Percentiles rank a stretch among this genome's conserved stretches.
Evolutionary conservation across 2,113 vertebrate genomes (phyloP).

Genomic region (Taxidea taxus): DNA sequence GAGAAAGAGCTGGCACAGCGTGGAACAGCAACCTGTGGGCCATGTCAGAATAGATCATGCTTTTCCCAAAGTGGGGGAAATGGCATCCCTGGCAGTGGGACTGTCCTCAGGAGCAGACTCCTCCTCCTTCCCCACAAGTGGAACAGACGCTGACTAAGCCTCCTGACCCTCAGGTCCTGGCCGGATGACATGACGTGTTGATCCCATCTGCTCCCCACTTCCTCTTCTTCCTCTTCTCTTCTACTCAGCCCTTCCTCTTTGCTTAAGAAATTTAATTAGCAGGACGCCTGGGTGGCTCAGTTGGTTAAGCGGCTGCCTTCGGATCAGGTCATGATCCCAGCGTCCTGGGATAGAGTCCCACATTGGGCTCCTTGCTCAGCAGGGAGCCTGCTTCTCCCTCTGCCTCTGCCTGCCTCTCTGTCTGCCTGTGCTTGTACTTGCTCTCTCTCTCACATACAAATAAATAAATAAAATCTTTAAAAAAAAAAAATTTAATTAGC

Average conservation of each 20-base stretch:
- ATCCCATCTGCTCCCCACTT: background rate
- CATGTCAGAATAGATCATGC: background rate
- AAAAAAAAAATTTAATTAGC: background rate
- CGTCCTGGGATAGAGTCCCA: too few relatives aligned
- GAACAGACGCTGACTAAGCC: background rate
- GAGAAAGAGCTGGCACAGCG: background rate
- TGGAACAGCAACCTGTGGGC: background rate
- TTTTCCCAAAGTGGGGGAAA: background rate
- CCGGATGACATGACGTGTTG: background rate
- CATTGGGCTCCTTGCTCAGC: too few relatives aligned
- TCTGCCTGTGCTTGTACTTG: too few relatives aligned
- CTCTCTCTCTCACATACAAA: too few relatives aligned
- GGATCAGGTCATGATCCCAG: too few relatives aligned
- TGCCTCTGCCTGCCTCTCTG: too few relatives aligned
- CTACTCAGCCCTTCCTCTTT: background rate
- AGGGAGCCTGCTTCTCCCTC: too few relatives aligned
- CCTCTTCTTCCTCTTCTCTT: background rate
- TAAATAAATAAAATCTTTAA: too few relatives aligned
- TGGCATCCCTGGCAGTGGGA: background rate
- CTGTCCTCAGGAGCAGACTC: background rate
- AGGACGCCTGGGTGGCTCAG: too few relatives aligned
- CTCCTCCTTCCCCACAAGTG: background rate
- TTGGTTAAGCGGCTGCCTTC: too few relatives aligned
- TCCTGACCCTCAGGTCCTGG: background rate
- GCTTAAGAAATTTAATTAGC: background rate